phyloP scores from a whole-genome alignment of 2,113 vertebrate genomes.

The Perca flavescens region DNA sequence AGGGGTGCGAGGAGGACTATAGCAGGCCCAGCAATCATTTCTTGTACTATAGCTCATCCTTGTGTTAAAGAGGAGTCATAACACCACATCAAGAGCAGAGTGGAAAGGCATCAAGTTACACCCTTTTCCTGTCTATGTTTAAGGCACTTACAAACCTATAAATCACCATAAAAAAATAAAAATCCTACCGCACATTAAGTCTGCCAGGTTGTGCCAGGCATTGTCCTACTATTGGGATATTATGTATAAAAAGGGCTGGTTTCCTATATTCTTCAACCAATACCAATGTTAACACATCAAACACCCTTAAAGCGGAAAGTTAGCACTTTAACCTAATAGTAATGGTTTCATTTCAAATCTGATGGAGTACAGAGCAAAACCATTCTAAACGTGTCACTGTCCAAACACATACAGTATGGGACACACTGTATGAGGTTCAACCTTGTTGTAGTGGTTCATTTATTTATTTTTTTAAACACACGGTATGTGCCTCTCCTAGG shows the following conservation, averaged over 20 bases:
- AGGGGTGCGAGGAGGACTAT: background rate
- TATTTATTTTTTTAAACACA: too few species aligned
- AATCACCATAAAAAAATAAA: background rate
- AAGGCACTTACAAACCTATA: background rate
- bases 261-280: background rate
- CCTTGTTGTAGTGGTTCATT: too few species aligned
- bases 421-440: too few species aligned
- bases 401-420: too few species aligned
- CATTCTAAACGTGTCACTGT: too few species aligned
- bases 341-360: background rate
- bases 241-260: background rate
- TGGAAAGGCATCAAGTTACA: background rate
- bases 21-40: background rate
- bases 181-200: too few species aligned
- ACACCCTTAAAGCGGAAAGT: background rate
- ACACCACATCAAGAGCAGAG: background rate
- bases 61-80: slow-evolving; percentile 41
- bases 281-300: background rate
- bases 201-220: too few species aligned
- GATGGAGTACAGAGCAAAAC: background rate
- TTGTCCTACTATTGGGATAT: background rate
- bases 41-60: slow-evolving; percentile 55
- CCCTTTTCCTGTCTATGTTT: background rate
- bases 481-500: too few species aligned
- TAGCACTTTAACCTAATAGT: background rate